Conservation (phyloP, 1,140 invertebrate genomes). For the Brachionus koreanus region DNA sequence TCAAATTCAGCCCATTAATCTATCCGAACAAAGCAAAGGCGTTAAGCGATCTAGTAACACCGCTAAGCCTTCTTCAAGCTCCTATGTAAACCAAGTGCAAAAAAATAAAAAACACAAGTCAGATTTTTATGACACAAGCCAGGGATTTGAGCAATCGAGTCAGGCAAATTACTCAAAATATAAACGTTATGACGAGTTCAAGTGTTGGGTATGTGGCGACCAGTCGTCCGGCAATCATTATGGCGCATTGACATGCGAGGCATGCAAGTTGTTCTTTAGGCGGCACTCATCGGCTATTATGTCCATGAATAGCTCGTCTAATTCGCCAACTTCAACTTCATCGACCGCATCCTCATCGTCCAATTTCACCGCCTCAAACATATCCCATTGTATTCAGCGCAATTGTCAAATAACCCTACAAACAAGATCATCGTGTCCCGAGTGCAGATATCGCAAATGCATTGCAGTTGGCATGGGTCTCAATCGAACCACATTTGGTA, state of each 20-base stretch:
- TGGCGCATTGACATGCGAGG: slow-evolving; percentile 61
- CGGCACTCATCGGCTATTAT: slow-evolving; percentile 38
- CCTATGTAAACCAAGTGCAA: background rate
- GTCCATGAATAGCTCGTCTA: slow-evolving; percentile 16
- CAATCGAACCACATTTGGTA: slow-evolving; percentile 23
- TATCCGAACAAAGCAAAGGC: background rate
- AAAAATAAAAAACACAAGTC: background rate
- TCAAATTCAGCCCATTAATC: background rate
- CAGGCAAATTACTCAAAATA: background rate
- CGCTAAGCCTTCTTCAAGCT: background rate
- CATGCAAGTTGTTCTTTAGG: slow-evolving; percentile 51
- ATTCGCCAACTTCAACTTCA: background rate
- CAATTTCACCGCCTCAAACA: background rate
- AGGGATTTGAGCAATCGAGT: background rate
- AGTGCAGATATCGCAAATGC: slow-evolving; percentile 97
- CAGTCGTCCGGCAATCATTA: slow-evolving; percentile 61
- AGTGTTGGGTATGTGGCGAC: slow-evolving; percentile 60
- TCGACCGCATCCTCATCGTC: background rate
- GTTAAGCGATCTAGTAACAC: background rate
- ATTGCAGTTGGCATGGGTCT: slow-evolving; percentile 93
- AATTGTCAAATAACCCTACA: slow-evolving; percentile 55
- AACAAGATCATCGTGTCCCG: slow-evolving; percentile 72
- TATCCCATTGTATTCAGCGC: slow-evolving; percentile 44
- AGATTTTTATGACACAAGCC: background rate
- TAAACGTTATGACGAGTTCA: slow-evolving; percentile 32